Evolutionary conservation across 2,888 invertebrate genomes (phyloP).

Genomic region (Escarpia spicata): DNA sequence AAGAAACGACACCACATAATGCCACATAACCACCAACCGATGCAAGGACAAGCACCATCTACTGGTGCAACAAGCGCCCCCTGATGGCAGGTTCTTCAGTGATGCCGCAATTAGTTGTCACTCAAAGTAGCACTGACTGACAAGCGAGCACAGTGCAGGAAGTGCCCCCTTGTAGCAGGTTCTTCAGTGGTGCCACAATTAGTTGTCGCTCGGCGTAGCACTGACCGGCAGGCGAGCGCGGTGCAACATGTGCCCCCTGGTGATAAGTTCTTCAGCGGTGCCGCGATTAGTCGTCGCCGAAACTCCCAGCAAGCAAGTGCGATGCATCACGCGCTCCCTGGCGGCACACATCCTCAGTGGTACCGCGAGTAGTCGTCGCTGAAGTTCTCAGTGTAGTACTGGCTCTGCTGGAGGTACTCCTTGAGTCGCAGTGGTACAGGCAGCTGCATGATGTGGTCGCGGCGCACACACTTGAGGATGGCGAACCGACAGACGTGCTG

Average conservation of each 20-base stretch:
- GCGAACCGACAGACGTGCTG: conserved; percentile 80
- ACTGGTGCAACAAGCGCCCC: neutral
- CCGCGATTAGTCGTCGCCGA: no score
- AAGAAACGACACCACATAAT: neutral
- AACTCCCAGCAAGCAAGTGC: neutral
- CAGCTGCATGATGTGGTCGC: conserved; percentile 76
- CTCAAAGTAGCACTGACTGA: no score
- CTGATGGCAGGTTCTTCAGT: no score
- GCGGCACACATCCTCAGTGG: neutral
- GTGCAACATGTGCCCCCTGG: neutral
- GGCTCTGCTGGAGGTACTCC: conserved; percentile 57
- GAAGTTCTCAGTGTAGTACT: conserved; percentile 44
- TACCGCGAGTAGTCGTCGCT: conserved; percentile 19
- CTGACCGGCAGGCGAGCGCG: neutral
- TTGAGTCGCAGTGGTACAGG: conserved; percentile 72
- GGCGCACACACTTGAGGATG: conserved; percentile 74
- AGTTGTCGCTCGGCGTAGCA: no score
- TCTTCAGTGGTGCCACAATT: no score
- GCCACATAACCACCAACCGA: neutral
- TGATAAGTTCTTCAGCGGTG: no score
- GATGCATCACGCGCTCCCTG: neutral
- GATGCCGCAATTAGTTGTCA: no score
- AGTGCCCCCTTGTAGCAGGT: no score
- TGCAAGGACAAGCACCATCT: neutral
- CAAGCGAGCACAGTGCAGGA: no score